Base-by-base conservation (phyloP, 2,797 vertebrate species). In the Pangasius krempfi region DNA sequence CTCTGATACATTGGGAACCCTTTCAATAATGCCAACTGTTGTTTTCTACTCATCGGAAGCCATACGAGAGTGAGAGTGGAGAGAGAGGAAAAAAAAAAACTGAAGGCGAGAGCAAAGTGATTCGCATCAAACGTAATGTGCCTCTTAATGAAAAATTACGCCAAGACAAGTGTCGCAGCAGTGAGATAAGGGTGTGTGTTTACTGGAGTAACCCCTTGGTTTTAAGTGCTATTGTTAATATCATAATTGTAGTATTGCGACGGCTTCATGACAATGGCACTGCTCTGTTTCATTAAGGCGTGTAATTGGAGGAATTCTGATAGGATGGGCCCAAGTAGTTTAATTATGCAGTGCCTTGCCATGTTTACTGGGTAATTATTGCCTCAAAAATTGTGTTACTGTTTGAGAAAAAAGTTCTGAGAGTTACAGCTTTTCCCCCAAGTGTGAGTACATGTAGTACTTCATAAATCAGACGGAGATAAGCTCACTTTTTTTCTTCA, bases 271-370 rank as follows among this genome's bases (percentile, higher is more conserved):
- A 96, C 96, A 95, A 95, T 96, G 94, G 88, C 82, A 92, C 94
- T 95, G 94, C 94, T 95, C 94, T 91, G 93, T 96, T 96, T 96
- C 96, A 96, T 96, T 96, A 97, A 96, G 96, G 96, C 95, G 94
- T 96, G 95, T 97, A 97, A 96, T 97, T 96, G 96, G 94, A 96
- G 95, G 94, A 94, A 96, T 97, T 97, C 94, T 95, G 96, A 96
- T 97, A 96, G 95, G 95, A 95, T 94, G 94, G 96, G 95, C 95
- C 95, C 94, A 96, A 96, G 95, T 95, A 95, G 94, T 95, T 96
- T 96, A 96, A 96, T 96, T 97, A 96, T 94, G 96, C 92, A 93
- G 94, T 89, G 93, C 95, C 94, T 91, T 93, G 93, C 92, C 92
- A 92, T 96, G 95, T 96, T 96, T 95, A 95, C 94, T 93, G 95